These are phyloP conservation scores for Sterrhoptilus dennistouni DNA, from an alignment of 2,113 vertebrate genomes.

Conservation along the genomic window DNA sequence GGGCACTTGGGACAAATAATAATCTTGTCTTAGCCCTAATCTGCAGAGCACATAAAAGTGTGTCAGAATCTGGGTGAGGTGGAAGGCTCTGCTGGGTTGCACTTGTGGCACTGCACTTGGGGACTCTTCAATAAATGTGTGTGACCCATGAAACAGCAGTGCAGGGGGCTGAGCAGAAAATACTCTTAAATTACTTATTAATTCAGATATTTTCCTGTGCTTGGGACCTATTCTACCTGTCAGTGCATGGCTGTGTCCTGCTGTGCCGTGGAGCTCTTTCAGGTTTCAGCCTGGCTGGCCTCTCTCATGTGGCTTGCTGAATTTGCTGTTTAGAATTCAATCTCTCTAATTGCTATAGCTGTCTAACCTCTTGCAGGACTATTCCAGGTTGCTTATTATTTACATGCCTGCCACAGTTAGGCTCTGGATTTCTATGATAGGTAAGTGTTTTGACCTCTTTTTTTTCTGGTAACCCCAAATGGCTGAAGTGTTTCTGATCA, in stretches of 20 bases:
- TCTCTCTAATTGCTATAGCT: neutral
- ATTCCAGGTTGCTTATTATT: neutral
- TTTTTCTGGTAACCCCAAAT: neutral
- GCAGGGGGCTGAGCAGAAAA: neutral
- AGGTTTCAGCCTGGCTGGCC: neutral
- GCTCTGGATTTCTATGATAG: neutral
- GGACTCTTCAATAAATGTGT: fast-evolving
- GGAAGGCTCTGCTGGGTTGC: too few species aligned
- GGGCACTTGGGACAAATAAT: neutral
- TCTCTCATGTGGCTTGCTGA: neutral
- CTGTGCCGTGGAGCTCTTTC: neutral
- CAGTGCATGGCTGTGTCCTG: fast-evolving
- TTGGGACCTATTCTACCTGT: fast-evolving
- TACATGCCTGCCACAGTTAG: neutral
- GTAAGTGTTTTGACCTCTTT: neutral
- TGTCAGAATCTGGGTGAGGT: neutral
- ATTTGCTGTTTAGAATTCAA: neutral
- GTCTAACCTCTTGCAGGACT: neutral
- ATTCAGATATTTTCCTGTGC: neutral
- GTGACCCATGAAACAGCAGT: too few species aligned
- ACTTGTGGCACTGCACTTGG: neutral
- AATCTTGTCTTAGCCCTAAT: neutral
- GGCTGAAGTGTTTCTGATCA: neutral
- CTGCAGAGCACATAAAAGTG: fast-evolving
- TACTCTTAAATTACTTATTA: fast-evolving